Evolutionary conservation across 2,113 vertebrate genomes (phyloP).

Genomic region (Eulemur rufifrons): DNA sequence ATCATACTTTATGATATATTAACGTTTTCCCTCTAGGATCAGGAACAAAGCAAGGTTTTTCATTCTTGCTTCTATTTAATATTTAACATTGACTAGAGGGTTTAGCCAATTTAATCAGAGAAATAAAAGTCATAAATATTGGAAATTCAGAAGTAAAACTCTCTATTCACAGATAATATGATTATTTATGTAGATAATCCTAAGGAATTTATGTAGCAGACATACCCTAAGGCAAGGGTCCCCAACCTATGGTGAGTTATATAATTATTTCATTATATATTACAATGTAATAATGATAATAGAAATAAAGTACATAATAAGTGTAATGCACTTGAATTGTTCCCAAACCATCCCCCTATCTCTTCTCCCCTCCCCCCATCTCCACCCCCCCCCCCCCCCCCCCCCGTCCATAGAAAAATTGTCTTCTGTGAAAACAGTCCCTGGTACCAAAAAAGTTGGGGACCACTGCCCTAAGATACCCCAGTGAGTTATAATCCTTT

Average conservation of each 20-base stretch:
- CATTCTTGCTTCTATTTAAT: neutral
- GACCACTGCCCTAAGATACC: neutral
- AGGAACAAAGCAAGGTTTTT: neutral
- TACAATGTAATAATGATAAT: too few species aligned
- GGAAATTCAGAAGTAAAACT: neutral
- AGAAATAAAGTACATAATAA: too few species aligned
- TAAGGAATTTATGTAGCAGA: neutral
- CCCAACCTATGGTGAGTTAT: too few species aligned
- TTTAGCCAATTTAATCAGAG: neutral
- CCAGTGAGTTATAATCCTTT: neutral
- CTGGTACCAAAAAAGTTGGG: neutral
- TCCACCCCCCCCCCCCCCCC: rapidly evolving
- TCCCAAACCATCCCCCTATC: too few species aligned
- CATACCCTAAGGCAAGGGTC: neutral
- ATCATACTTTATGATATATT: neutral
- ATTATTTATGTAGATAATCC: neutral
- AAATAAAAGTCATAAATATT: neutral
- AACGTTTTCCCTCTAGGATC: neutral
- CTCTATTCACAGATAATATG: neutral
- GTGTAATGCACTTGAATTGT: too few species aligned
- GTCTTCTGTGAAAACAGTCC: neutral
- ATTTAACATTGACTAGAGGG: neutral
- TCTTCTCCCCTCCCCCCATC: too few species aligned
- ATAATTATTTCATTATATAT: too few species aligned
- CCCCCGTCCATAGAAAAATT: neutral